phyloP scores from a whole-genome alignment of 1,140 invertebrate species.

The Nephila pilipes region DNA sequence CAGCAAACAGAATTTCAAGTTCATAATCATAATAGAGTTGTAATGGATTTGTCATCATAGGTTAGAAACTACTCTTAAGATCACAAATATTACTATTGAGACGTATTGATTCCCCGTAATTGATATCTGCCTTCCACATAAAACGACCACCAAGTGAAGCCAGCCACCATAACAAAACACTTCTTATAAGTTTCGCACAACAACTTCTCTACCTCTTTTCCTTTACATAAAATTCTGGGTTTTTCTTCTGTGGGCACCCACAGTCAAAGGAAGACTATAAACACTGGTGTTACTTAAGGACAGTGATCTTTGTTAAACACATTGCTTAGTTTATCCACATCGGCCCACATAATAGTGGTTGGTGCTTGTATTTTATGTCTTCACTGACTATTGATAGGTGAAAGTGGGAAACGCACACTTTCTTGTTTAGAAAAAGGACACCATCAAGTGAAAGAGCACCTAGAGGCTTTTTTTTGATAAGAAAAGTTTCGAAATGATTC shows the following conservation, averaged over 20 bases:
- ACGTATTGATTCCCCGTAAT: conserved; percentile 9
- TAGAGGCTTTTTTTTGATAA: background rate
- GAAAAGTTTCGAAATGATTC: background rate
- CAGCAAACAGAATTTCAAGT: conserved; percentile 61
- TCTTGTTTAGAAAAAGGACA: background rate
- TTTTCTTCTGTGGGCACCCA: conserved; percentile 37
- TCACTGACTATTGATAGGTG: background rate
- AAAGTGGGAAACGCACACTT: background rate
- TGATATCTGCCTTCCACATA: background rate
- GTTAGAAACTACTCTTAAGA: background rate
- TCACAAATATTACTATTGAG: conserved; percentile 56
- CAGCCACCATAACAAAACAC: conserved; percentile 17
- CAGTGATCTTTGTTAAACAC: background rate
- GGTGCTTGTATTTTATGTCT: background rate
- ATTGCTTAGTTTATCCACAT: background rate
- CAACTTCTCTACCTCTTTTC: background rate
- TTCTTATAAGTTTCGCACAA: background rate
- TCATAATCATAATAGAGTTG: conserved; percentile 59
- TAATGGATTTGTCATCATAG: conserved; percentile 19
- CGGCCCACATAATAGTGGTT: conserved; percentile 16
- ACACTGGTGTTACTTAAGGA: background rate
- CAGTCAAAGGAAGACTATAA: conserved; percentile 1
- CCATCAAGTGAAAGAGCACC: background rate
- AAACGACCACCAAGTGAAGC: background rate
- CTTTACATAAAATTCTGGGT: background rate